Conservation (phyloP, 2,888 invertebrate genomes). For the Folsomia candida region DNA sequence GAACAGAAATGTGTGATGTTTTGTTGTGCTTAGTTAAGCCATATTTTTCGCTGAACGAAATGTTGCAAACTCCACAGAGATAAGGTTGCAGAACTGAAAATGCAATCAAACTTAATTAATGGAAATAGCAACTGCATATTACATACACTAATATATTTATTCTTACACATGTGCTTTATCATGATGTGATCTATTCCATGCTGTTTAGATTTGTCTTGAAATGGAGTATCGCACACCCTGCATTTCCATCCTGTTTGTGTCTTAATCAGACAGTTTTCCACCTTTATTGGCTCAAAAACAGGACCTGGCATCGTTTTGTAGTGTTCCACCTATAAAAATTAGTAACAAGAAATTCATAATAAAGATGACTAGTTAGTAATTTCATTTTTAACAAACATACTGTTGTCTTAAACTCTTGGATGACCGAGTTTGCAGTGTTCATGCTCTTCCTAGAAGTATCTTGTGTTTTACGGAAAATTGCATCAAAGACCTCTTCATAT, state of each 20-base stretch:
- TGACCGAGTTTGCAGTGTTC: neutral
- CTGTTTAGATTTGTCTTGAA: neutral
- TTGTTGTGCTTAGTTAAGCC: neutral
- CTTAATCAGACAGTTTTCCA: neutral
- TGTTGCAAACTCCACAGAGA: neutral
- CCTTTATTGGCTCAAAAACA: neutral
- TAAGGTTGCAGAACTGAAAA: neutral
- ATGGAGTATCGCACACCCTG: neutral
- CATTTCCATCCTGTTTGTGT: neutral
- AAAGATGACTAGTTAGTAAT: neutral
- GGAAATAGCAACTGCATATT: no score
- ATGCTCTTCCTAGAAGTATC: neutral
- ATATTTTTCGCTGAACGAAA: neutral
- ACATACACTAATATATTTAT: neutral
- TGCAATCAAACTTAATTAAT: neutral
- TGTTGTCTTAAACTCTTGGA: neutral
- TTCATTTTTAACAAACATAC: neutral
- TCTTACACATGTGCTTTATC: neutral
- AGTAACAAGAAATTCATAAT: neutral
- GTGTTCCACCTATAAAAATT: neutral
- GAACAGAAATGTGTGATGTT: neutral
- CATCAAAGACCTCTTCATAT: constrained; percentile 2
- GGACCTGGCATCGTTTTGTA: neutral
- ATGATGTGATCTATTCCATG: neutral
- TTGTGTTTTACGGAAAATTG: neutral